A percentile compares a stretch with the other conserved stretches of the same genome.
phyloP scores from a whole-genome alignment of 2,797 vertebrate species.

The Spondyliosoma cantharus region DNA sequence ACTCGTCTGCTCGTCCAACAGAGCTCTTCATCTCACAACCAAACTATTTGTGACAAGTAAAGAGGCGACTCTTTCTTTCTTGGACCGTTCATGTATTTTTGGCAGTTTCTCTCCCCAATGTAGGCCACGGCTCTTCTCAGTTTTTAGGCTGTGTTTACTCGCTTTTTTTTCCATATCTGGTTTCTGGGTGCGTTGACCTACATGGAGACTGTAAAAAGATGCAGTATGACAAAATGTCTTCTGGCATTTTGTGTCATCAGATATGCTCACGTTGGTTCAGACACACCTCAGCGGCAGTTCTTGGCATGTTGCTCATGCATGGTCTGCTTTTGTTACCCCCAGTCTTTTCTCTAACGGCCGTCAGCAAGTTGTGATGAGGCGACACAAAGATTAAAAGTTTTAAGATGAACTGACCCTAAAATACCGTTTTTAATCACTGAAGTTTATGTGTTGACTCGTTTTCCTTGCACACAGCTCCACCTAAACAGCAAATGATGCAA shows the following conservation, averaged over 20 bases:
- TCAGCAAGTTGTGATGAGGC: no score
- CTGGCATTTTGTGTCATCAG: conserved; percentile 41
- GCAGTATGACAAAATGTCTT: conserved; percentile 40
- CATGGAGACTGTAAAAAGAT: conserved; percentile 24
- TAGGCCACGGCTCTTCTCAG: conserved; percentile 19
- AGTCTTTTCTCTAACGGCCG: background rate
- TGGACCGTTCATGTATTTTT: background rate
- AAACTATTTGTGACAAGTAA: conserved; percentile 22
- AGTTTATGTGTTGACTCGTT: no score
- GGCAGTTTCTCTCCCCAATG: conserved; percentile 27
- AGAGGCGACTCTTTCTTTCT: conserved; percentile 9
- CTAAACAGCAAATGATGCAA: no score
- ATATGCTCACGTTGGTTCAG: conserved; percentile 14
- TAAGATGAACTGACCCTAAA: no score
- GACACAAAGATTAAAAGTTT: background rate
- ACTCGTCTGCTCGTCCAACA: background rate
- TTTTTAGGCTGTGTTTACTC: background rate
- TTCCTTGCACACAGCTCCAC: no score
- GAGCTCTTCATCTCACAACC: background rate
- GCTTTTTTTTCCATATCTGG: background rate
- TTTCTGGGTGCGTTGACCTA: conserved; percentile 24
- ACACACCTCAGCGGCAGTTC: conserved; percentile 8
- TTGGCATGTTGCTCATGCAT: background rate
- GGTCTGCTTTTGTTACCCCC: background rate
- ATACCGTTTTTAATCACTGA: background rate